A percentile compares a stretch with the other conserved stretches of the same genome.
Evolutionary conservation across 2,797 vertebrate species (phyloP).

Genomic region (Anabacerthia variegaticeps): DNA sequence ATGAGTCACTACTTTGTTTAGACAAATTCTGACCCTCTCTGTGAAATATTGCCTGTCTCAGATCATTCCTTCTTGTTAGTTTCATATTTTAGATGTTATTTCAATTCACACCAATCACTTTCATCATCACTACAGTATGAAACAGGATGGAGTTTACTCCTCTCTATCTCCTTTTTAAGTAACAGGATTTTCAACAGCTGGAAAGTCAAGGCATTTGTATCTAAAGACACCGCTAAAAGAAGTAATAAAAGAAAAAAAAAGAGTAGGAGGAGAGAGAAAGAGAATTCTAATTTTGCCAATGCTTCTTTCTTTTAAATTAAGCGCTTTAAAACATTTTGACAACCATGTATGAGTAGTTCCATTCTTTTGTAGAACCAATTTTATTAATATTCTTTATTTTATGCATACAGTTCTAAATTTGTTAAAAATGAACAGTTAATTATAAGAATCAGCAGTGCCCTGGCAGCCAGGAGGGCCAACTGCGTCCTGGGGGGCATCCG

Average conservation of each 20-base stretch:
- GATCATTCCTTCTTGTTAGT: neutral
- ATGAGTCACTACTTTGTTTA: neutral
- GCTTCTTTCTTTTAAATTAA: neutral
- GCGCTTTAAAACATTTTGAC: conserved; percentile 31
- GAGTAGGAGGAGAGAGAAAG: neutral
- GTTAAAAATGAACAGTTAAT: neutral
- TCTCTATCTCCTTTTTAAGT: neutral
- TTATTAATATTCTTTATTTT: neutral
- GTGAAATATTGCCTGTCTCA: neutral
- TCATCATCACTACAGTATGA: neutral
- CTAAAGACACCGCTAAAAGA: neutral
- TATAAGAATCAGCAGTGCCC: neutral
- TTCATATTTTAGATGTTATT: neutral
- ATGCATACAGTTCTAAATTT: neutral
- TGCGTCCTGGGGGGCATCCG: too few species aligned
- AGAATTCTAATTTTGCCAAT: neutral
- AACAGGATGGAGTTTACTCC: neutral
- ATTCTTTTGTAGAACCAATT: neutral
- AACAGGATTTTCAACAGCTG: neutral
- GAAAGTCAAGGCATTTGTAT: neutral
- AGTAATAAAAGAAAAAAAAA: conserved; percentile 2
- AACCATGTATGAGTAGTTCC: neutral
- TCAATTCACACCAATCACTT: neutral
- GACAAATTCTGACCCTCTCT: neutral
- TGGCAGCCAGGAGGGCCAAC: neutral